Evolutionary conservation across 2,797 vertebrate genomes (phyloP).

Genomic region (Takifugu rubripes): DNA sequence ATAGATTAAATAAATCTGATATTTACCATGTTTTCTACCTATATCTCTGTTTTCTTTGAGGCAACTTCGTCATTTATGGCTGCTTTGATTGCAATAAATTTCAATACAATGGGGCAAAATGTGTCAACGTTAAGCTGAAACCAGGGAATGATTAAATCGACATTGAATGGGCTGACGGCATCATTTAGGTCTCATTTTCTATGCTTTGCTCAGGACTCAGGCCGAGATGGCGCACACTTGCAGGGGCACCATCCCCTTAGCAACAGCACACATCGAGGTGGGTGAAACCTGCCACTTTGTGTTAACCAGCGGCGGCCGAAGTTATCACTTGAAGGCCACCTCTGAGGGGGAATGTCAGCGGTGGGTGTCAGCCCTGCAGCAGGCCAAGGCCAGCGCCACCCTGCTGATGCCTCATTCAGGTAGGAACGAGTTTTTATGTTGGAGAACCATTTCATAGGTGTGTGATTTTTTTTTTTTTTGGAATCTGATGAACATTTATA

Average conservation of each 20-base stretch:
- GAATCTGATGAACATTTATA: background rate
- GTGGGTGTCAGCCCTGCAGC: slow-evolving; percentile 88
- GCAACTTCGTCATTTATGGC: too few relatives aligned
- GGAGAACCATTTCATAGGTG: too few relatives aligned
- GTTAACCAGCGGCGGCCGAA: slow-evolving; percentile 86
- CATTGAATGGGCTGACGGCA: too few relatives aligned
- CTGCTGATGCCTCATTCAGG: slow-evolving; percentile 82
- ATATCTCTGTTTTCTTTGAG: too few relatives aligned
- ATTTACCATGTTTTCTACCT: too few relatives aligned
- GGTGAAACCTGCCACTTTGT: slow-evolving; percentile 90
- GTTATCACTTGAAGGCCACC: slow-evolving; percentile 89
- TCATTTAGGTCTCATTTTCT: background rate
- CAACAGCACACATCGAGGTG: slow-evolving; percentile 84
- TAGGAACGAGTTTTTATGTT: slow-evolving; percentile 23
- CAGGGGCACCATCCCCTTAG: slow-evolving; percentile 89
- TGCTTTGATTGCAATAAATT: too few relatives aligned
- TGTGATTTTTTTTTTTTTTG: too few relatives aligned
- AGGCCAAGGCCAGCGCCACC: slow-evolving; percentile 86
- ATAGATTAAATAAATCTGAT: too few relatives aligned
- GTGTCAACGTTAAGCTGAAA: too few relatives aligned
- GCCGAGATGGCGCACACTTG: slow-evolving; percentile 97
- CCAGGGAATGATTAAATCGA: too few relatives aligned
- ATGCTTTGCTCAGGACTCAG: slow-evolving; percentile 81
- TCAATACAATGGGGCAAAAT: too few relatives aligned
- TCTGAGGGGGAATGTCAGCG: slow-evolving; percentile 89